These are phyloP conservation scores for Sinonovacula constricta DNA, from an alignment of 1,140 invertebrate species.

Conservation along the genomic window DNA sequence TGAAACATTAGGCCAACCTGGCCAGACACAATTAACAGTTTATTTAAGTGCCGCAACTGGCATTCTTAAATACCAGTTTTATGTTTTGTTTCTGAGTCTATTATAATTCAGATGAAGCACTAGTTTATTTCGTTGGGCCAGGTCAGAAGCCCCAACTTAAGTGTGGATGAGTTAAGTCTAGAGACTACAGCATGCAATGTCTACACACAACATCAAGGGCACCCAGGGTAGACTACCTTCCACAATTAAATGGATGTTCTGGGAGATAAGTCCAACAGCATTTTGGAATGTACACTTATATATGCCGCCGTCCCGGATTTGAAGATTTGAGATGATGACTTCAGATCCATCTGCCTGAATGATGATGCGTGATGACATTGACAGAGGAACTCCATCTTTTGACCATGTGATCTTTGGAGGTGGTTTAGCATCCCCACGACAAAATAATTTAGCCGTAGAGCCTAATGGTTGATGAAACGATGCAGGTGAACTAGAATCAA, in stretches of 20 bases:
- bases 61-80: too few species aligned
- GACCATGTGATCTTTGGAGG: conserved; percentile 32
- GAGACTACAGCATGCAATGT: too few species aligned
- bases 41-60: too few species aligned
- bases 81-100: too few species aligned
- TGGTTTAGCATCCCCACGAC: conserved; percentile 16
- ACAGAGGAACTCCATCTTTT: conserved; percentile 32
- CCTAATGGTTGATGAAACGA: conserved; percentile 44
- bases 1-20: too few species aligned
- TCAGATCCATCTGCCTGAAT: conserved; percentile 27
- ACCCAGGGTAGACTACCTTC: conserved; percentile 33
- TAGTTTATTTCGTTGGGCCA: too few species aligned
- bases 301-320: conserved; percentile 41
- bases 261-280: conserved; percentile 36
- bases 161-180: too few species aligned
- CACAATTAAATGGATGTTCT: conserved; percentile 44
- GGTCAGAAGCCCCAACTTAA: too few species aligned
- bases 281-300: conserved; percentile 52
- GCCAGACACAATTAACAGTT: too few species aligned
- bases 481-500: conserved; percentile 16
- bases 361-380: neutral
- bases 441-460: conserved; percentile 27
- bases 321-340: conserved; percentile 40
- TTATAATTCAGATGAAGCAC: too few species aligned
- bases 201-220: conserved; percentile 12